These are phyloP conservation scores for Glareola pratincola DNA, from an alignment of 2,113 vertebrate species.

Conservation along the genomic window DNA sequence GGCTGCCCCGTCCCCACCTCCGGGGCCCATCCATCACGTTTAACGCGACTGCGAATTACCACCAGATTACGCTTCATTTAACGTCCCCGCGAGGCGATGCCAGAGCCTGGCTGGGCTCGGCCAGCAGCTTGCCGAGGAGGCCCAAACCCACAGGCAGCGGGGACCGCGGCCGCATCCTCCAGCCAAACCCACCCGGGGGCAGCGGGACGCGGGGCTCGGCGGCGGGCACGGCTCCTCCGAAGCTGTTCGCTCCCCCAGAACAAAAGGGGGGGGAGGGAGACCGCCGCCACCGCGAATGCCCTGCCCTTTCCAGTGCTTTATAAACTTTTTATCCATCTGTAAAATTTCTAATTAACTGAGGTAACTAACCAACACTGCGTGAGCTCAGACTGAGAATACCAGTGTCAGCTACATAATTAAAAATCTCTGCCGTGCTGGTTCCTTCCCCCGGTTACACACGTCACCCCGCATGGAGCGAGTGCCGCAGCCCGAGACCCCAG, in stretches of 20 bases:
- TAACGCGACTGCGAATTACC: background rate
- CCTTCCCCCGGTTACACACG: background rate
- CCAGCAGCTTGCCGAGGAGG: background rate
- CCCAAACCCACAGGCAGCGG: accelerated
- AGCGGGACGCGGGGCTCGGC: background rate
- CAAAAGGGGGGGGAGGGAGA: background rate
- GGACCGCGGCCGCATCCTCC: accelerated
- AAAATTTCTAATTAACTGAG: slow-evolving; percentile 42
- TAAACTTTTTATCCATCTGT: slow-evolving; percentile 33
- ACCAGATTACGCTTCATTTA: background rate
- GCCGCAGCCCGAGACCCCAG: background rate
- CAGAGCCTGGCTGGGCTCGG: background rate
- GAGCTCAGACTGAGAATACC: background rate
- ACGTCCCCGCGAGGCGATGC: accelerated
- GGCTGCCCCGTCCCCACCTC: background rate
- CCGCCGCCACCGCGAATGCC: background rate
- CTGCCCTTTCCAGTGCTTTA: background rate
- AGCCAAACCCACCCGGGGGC: background rate
- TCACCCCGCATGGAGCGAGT: background rate
- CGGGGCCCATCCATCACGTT: background rate
- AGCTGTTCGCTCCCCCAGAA: background rate
- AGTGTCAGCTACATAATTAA: slow-evolving; percentile 19
- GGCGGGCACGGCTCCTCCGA: accelerated
- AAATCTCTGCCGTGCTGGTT: slow-evolving; percentile 11
- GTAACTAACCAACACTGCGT: background rate